A percentile compares a stretch with the other conserved stretches of the same genome.
Conservation (phyloP, 2,113 vertebrate species). For the Lycocorax pyrrhopterus region DNA sequence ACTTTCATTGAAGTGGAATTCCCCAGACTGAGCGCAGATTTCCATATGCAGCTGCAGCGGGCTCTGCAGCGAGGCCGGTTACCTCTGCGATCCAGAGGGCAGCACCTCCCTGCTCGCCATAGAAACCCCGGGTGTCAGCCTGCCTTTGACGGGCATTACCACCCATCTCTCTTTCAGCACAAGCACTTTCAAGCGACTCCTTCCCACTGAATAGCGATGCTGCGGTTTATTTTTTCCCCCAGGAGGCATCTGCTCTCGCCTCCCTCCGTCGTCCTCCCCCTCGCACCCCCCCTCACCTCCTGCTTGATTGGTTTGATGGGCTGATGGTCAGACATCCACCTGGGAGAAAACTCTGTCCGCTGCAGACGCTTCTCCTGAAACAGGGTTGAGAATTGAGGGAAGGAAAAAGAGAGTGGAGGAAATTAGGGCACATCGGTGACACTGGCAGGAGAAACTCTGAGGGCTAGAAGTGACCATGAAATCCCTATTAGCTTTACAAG, state of each 20-base stretch:
- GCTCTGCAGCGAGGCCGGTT: background rate
- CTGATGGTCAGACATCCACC: slow-evolving; percentile 77
- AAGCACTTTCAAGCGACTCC: slow-evolving; percentile 48
- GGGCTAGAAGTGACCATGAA: slow-evolving; percentile 35
- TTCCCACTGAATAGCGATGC: slow-evolving; percentile 57
- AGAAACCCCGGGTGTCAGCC: slow-evolving; percentile 43
- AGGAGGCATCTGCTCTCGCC: slow-evolving; percentile 54
- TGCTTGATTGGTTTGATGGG: slow-evolving; percentile 73
- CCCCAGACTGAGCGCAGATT: slow-evolving; percentile 55
- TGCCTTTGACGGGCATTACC: slow-evolving; percentile 52
- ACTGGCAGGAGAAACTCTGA: slow-evolving; percentile 39
- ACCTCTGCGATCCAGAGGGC: slow-evolving; percentile 37
- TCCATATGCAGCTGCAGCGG: slow-evolving; percentile 45
- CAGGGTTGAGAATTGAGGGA: slow-evolving; percentile 45
- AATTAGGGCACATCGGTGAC: slow-evolving; percentile 45
- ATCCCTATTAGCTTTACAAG: slow-evolving; percentile 40
- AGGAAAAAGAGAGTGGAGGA: slow-evolving; percentile 64
- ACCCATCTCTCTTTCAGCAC: slow-evolving; percentile 61
- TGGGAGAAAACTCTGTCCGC: slow-evolving; percentile 78
- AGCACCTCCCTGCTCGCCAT: slow-evolving; percentile 63
- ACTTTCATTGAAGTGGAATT: slow-evolving; percentile 64
- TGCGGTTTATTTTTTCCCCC: slow-evolving; percentile 46
- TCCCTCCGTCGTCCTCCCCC: slow-evolving; percentile 25
- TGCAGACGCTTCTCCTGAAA: slow-evolving; percentile 85
- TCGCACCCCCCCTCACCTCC: slow-evolving; percentile 74